A percentile compares a stretch with the other conserved stretches of the same genome.
Conservation (phyloP, 2,797 vertebrate species). For the Sebastes nivosus region DNA sequence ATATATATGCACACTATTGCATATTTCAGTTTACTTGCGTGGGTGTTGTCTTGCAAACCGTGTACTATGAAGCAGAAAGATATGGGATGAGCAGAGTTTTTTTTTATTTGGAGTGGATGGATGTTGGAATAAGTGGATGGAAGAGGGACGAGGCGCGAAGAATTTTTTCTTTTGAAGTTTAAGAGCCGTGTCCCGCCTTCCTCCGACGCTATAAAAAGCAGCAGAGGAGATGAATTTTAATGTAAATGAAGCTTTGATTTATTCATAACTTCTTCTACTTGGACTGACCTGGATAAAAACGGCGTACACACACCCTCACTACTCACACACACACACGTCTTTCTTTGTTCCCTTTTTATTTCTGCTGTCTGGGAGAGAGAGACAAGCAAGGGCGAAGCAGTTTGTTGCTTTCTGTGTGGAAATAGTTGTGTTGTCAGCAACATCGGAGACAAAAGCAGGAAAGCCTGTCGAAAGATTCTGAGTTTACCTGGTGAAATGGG, state of each 20-base stretch:
- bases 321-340: background rate
- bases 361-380: constrained; percentile 9
- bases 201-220: constrained; percentile 58
- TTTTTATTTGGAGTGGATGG: background rate
- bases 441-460: background rate
- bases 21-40: background rate
- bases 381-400: background rate
- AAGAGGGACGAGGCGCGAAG: background rate
- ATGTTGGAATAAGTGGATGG: constrained; percentile 20
- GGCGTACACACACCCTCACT: background rate
- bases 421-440: constrained; percentile 28
- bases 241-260: constrained; percentile 72
- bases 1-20: background rate
- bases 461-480: background rate
- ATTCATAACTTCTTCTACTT: constrained; percentile 65
- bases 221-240: constrained; percentile 66
- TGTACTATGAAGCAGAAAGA: background rate
- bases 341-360: background rate
- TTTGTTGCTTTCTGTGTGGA: background rate
- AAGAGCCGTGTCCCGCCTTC: constrained; percentile 19
- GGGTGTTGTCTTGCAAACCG: background rate
- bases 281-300: constrained; percentile 61
- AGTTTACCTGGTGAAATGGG: constrained; percentile 3
- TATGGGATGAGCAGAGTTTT: background rate
- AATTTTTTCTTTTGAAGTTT: constrained; percentile 57